phyloP scores from a whole-genome alignment of 2,888 invertebrate genomes.

The Anorthoa munda region DNA sequence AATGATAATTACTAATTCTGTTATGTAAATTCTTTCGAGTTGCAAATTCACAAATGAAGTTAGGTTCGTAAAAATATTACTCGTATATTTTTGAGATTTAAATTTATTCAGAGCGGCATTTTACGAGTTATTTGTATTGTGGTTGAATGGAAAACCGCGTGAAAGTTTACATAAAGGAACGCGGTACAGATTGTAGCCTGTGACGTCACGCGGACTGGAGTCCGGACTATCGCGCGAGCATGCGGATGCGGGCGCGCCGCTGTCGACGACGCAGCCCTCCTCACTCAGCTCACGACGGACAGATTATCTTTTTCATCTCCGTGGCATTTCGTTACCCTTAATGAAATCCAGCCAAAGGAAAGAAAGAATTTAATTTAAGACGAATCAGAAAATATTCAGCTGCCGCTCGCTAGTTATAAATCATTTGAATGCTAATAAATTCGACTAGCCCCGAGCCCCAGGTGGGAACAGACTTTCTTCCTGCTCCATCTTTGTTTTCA shows the following conservation, averaged over 20 bases:
- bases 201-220: slow-evolving; percentile 8
- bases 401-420: slow-evolving; percentile 90
- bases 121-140: slow-evolving; percentile 18
- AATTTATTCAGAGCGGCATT: slow-evolving; percentile 11
- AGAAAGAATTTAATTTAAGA: slow-evolving; percentile 91
- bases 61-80: slow-evolving; percentile 6
- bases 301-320: slow-evolving; percentile 89
- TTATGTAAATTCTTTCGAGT: slow-evolving; percentile 37
- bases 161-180: slow-evolving; percentile 14
- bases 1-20: slow-evolving; percentile 34
- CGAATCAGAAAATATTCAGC: slow-evolving; percentile 91
- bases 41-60: slow-evolving; percentile 31
- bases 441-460: slow-evolving; percentile 87
- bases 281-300: slow-evolving; percentile 58
- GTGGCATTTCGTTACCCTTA: slow-evolving; percentile 88
- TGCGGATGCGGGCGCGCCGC: slow-evolving; percentile 44
- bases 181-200: slow-evolving; percentile 15
- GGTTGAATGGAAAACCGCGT: background rate
- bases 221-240: slow-evolving; percentile 19
- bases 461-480: slow-evolving; percentile 88
- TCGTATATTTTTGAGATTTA: slow-evolving; percentile 11
- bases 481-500: slow-evolving; percentile 87
- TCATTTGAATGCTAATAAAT: slow-evolving; percentile 91
- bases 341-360: slow-evolving; percentile 90
- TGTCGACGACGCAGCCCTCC: slow-evolving; percentile 38